These are phyloP conservation scores for Sarcophaga carnaria DNA, from an alignment of 2,888 invertebrate species.

Conservation along the genomic window DNA sequence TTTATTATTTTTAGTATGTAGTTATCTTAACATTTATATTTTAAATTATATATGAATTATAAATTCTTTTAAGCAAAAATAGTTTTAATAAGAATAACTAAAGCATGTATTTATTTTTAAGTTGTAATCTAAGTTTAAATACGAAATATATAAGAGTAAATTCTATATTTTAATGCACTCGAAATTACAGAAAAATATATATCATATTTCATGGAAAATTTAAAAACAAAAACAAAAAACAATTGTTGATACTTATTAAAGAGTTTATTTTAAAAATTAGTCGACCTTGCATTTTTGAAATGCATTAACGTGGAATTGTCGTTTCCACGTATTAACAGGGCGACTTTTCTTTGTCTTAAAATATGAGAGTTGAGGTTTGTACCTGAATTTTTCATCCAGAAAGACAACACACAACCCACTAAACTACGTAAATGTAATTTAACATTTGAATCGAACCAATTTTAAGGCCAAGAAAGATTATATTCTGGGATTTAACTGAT, in stretches of 20 bases:
- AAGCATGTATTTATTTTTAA: slow-evolving; percentile 37
- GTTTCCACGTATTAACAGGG: too few relatives aligned
- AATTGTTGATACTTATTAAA: neutral
- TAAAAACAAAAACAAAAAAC: slow-evolving; percentile 37
- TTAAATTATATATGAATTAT: slow-evolving; percentile 36
- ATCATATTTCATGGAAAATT: slow-evolving; percentile 66
- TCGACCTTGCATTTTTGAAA: too few relatives aligned
- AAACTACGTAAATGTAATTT: too few relatives aligned
- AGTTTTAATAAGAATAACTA: neutral
- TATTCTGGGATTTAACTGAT: too few relatives aligned
- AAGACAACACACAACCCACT: too few relatives aligned
- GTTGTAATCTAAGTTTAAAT: slow-evolving; percentile 29
- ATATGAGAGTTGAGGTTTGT: too few relatives aligned
- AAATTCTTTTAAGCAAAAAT: slow-evolving; percentile 35
- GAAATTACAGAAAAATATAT: slow-evolving; percentile 53
- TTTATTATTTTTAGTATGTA: neutral
- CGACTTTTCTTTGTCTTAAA: too few relatives aligned
- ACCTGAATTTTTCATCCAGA: too few relatives aligned
- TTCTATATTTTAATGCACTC: slow-evolving; percentile 64
- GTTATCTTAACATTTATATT: neutral
- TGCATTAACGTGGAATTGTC: too few relatives aligned
- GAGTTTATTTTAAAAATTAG: too few relatives aligned
- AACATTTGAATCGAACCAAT: too few relatives aligned
- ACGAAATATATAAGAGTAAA: slow-evolving; percentile 12
- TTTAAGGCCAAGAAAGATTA: too few relatives aligned